Evolutionary conservation across 2,113 vertebrate genomes (phyloP), one percentile per base, ranked within the genome.

Genomic region (Danio rerio): DNA sequence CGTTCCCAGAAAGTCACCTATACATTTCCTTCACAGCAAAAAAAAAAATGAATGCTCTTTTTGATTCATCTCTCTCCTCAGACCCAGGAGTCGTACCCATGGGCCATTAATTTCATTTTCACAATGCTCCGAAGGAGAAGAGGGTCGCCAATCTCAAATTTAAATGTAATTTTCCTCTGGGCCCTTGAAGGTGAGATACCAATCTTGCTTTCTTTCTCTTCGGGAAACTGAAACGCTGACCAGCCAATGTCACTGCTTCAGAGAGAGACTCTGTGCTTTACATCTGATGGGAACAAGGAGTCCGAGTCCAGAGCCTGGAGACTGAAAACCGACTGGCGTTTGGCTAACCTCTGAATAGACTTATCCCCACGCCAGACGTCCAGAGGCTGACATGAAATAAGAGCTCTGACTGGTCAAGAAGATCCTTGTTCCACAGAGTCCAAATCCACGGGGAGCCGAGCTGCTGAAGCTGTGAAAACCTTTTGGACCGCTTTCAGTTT

Each of bases 131-230:
- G 20, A 80, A 61, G 83, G 43, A 84, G 45, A 47, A 40, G 16
- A 56, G 78, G 76, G 78, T 84, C 78, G 80, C 78, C 78, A 84
- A 81, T 84, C 83, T 84, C 78, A 80, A 84, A 84, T 84, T 84
- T 65, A 81, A 84, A 84, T 84, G 83, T 84, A 84, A 84, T 80
- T 80, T 76, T 81, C 83, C 78, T 69, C 20, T 18, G 78, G 78
- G 83, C 76, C 71, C 63, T 80, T 81, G 83, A 84, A 84, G 78
- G 83, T 84, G 83, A 84, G 82, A 65, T 70, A 53, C 63, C 81
- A 83, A 78, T 69, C 43, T 50, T 59, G 31, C 78, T 58, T 61
- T 72, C 45, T 40, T 84, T 79, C 69, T 49, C 42, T 75, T 61
- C 20, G 31, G 47, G 49, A 70, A 55, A 12, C 61, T 74, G n/a